Conservation (phyloP, 2,113 vertebrate species). For the Ellobius talpinus region DNA sequence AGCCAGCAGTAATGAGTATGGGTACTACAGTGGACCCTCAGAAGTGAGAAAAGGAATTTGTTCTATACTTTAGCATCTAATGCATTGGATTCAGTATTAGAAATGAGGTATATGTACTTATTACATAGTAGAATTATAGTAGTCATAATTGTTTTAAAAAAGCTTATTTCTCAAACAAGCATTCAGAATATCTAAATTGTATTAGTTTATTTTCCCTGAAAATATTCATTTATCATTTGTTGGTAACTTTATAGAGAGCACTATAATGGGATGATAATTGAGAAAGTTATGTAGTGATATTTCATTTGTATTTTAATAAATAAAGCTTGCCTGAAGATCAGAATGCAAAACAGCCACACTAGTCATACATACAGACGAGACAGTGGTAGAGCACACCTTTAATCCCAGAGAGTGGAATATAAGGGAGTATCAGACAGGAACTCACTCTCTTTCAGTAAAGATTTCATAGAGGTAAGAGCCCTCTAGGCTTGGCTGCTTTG, state of each 20-base stretch:
- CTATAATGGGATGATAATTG: not conserved
- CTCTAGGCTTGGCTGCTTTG: too few relatives aligned
- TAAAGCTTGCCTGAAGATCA: too few relatives aligned
- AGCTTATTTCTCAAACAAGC: conserved; percentile 1
- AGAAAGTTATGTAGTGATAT: not conserved
- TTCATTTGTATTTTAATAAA: too few relatives aligned
- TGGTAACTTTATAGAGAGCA: conserved; percentile 17
- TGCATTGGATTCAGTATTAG: not conserved
- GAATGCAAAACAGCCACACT: too few relatives aligned
- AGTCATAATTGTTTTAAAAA: conserved; percentile 27
- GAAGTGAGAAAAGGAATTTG: not conserved
- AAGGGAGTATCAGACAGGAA: too few relatives aligned
- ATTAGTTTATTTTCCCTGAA: conserved; percentile 45
- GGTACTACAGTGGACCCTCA: not conserved
- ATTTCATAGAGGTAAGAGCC: too few relatives aligned
- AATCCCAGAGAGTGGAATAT: too few relatives aligned
- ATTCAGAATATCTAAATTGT: conserved; percentile 7
- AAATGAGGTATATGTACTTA: conserved; percentile 22
- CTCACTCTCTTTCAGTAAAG: too few relatives aligned
- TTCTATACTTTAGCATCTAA: not conserved
- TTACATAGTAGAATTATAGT: conserved; percentile 21
- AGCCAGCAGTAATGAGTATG: not conserved
- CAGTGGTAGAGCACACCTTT: too few relatives aligned
- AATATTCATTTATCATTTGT: conserved; percentile 31
- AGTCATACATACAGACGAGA: too few relatives aligned